Evolutionary conservation across 2,888 invertebrate genomes (phyloP), one percentile per base, ranked within the genome.

Genomic region (Mythimna ferrago): DNA sequence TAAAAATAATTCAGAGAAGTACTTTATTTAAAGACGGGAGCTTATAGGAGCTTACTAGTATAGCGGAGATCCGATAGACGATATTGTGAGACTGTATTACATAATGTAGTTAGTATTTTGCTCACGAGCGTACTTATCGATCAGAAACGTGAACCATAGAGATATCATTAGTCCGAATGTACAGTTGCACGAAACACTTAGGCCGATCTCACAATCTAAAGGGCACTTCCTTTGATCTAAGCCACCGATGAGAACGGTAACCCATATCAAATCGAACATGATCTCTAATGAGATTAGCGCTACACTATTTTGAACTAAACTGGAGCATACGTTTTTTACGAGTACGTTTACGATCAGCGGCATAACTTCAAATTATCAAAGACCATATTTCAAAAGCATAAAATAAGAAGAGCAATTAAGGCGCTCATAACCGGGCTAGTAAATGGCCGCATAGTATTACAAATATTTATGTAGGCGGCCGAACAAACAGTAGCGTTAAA

Each of bases 401-500:
- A 94, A 93, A 93, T 93, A 93, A 92, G 91, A 93, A 91, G 92
- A 92, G 91, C 93, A 95, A 95, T 95, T 94, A 94, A 95, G 93
- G 89, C 89, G 90, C 92, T 92, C 93, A 93, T 93, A 93, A 92
- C 92, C 87, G 88, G 88, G 89, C 89, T 90, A 92, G 93, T 92
- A 93, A 93, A 93, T 93, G 92, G 91, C 89, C 92, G 92, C 92
- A 91, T 93, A 91, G 91, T 92, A 87, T 90, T 87, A 90, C 93
- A 92, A 94, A 95, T 95, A 93, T 96, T 96, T 93, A 93, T 91
- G 89, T 92, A 94, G 92, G 95, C 91, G 88, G 91, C 80, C 87
- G 90, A 89, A 92, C 91, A 95, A 95, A 95, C 95, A 94, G 95
- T 94, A 95, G 95, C 94, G 91, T 90, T 94, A 93, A 94, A 94